Evolutionary conservation across 1,140 invertebrate genomes (phyloP).

Genomic region (Drosophila ananassae): DNA sequence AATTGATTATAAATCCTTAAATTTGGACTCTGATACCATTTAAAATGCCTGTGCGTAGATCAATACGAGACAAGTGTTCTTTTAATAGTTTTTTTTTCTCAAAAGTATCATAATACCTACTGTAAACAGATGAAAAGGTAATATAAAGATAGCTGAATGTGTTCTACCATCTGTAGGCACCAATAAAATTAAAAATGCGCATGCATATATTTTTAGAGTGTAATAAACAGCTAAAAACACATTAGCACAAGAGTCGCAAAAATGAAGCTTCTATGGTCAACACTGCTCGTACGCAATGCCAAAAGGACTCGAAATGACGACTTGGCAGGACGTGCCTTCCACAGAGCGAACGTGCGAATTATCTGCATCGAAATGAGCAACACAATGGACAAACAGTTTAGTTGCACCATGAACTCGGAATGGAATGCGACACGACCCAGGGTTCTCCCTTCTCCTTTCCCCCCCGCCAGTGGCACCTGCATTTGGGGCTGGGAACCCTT

Average conservation of each 20-base stretch:
- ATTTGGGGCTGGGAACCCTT: slow-evolving; percentile 5
- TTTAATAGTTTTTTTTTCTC: too few relatives aligned
- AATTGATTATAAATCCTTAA: too few relatives aligned
- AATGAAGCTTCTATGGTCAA: slow-evolving; percentile 6
- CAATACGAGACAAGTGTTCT: too few relatives aligned
- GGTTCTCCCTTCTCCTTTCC: background rate
- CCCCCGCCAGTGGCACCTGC: slow-evolving; percentile 7
- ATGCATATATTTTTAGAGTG: background rate
- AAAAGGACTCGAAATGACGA: slow-evolving; percentile 6
- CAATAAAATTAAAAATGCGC: background rate
- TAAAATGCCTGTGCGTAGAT: too few relatives aligned
- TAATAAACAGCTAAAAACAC: background rate
- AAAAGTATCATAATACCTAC: too few relatives aligned
- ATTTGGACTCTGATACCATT: too few relatives aligned
- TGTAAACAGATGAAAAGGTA: too few relatives aligned
- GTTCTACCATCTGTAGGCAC: too few relatives aligned
- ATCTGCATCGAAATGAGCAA: slow-evolving; percentile 46
- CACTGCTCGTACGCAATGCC: slow-evolving; percentile 38
- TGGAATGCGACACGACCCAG: slow-evolving; percentile 35
- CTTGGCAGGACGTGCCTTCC: slow-evolving; percentile 19
- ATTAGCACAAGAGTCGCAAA: background rate
- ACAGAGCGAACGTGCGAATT: slow-evolving; percentile 44
- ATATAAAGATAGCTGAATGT: too few relatives aligned
- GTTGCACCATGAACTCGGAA: slow-evolving; percentile 36
- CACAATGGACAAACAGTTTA: slow-evolving; percentile 43